Conservation (phyloP, 2,888 invertebrate genomes). For the Lithosia quadra region DNA sequence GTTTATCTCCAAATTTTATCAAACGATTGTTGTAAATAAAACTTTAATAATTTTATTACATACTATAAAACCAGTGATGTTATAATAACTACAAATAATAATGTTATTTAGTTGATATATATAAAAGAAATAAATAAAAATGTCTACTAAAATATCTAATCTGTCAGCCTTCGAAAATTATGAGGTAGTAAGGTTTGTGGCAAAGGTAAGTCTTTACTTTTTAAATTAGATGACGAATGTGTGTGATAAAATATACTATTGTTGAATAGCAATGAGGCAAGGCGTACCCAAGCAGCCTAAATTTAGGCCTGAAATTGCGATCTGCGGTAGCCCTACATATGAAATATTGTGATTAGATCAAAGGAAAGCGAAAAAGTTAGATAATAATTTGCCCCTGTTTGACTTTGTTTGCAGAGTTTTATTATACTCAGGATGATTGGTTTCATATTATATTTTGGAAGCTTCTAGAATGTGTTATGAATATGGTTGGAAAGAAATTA, state of each 20-base stretch:
- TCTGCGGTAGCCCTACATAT: not conserved
- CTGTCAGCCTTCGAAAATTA: too few relatives aligned
- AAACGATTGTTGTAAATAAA: too few relatives aligned
- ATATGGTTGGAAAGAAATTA: not conserved
- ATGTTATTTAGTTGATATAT: too few relatives aligned
- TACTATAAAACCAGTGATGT: too few relatives aligned
- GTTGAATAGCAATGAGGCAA: slow-evolving; percentile 3
- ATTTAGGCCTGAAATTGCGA: not conserved
- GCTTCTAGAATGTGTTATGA: not conserved
- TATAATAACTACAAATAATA: too few relatives aligned
- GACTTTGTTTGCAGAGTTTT: not conserved
- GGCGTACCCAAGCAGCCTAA: not conserved
- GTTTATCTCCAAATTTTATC: too few relatives aligned
- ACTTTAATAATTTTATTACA: too few relatives aligned
- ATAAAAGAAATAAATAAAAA: too few relatives aligned
- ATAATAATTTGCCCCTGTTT: not conserved
- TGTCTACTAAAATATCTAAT: too few relatives aligned
- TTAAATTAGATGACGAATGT: not conserved
- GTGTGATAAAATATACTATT: not conserved
- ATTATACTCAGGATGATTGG: not conserved
- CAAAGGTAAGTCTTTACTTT: not conserved
- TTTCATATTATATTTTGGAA: not conserved
- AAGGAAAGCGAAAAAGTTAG: not conserved
- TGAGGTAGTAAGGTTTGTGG: too few relatives aligned
- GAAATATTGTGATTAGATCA: slow-evolving; percentile 1